Evolutionary conservation across 2,888 invertebrate genomes (phyloP), one percentile per base, ranked within the genome.

Genomic region (Polydrusus cervinus): DNA sequence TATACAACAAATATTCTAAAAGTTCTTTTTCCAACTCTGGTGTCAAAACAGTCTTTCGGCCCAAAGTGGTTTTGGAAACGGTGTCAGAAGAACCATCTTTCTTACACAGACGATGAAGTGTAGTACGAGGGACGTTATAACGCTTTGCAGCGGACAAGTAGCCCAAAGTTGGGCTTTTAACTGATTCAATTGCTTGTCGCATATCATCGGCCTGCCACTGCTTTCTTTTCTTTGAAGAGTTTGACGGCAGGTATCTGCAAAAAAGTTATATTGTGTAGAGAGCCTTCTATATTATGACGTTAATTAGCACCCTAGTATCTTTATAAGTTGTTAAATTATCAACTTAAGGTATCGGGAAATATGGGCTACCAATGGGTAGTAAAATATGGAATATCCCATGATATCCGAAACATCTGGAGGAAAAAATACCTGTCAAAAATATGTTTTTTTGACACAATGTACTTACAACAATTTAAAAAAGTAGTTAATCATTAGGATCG

Each of bases 1-100:
- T 78, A 45, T 61, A 40, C 3, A 67, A 30, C 16, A 69, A 75
- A 73, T 73, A 70, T 49, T 68, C 65, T 30, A 75, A 45, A 20
- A 62, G 62, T 62, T 62, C 62, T n/a, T 62, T 11, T 40, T 60
- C 60, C 10, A 60, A 51, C 45, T 64, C 53, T 14, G 20, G 16
- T 13, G 62, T 8, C 38, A 75, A 72, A 75, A 75, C 57, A 40
- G 65, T 25, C 55, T 60, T 76, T 73, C 60, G 57, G 20, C 71
- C 68, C 49, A 62, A 20, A 10, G 14, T 62, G 7, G 62, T 74
- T 68, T 62, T 53, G 53, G 55, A 49, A 25, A 67, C 16, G 10
- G 43, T 61, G n/a, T 38, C 43, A 14, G 61, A 43, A 18, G 6
- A 8, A 9, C 60, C n/a, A 8, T 38, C 47, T n/a, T 34, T 60